Conservation (phyloP, 2,113 vertebrate genomes). For the Lontra canadensis region DNA sequence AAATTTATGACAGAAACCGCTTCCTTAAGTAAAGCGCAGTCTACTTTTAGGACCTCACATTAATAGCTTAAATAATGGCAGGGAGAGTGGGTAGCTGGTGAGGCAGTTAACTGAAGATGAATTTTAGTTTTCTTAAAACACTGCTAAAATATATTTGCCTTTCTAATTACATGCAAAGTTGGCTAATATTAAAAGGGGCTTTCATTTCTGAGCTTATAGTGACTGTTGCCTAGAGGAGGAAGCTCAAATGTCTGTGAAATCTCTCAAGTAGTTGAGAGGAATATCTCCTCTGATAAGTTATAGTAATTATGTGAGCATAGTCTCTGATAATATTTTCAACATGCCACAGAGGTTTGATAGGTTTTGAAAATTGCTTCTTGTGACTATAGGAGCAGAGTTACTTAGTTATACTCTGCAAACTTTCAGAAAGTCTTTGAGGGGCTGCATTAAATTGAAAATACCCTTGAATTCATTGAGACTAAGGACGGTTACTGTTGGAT, state of each 20-base stretch:
- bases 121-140: conserved; percentile 38
- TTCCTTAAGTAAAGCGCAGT: background rate
- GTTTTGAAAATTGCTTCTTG: background rate
- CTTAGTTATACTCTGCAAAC: background rate
- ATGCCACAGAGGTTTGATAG: background rate
- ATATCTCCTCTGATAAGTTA: background rate
- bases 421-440: conserved; percentile 1
- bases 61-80: background rate
- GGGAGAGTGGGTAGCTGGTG: background rate
- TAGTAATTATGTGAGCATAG: background rate
- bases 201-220: background rate
- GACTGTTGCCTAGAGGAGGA: background rate
- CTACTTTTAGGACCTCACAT: background rate
- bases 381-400: background rate
- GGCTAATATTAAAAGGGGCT: background rate
- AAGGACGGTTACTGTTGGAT: background rate
- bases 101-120: background rate
- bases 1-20: background rate
- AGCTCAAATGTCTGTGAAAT: background rate
- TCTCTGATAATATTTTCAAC: background rate
- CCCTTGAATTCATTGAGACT: background rate
- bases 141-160: background rate
- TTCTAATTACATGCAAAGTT: conserved; percentile 15
- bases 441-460: background rate
- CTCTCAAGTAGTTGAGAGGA: background rate